Conservation (phyloP, 2,888 invertebrate genomes). For the Glaucopsyche alexis region DNA sequence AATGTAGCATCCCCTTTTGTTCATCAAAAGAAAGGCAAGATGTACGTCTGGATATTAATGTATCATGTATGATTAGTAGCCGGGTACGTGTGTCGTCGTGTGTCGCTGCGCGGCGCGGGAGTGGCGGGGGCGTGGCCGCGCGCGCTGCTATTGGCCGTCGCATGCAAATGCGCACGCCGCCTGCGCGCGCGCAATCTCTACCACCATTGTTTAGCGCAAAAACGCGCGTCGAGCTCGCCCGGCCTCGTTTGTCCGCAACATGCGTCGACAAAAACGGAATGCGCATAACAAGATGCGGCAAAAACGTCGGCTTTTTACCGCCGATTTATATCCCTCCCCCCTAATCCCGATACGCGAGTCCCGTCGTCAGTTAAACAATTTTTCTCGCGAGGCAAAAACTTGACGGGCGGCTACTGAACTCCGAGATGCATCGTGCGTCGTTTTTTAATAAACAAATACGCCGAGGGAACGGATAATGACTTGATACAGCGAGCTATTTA, state of each 20-base stretch:
- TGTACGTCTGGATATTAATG: constrained; percentile 3
- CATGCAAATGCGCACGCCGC: constrained; percentile 68
- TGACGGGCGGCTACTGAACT: constrained; percentile 34
- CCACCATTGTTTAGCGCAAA: constrained; percentile 56
- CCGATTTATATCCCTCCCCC: constrained; percentile 57
- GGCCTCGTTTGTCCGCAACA: constrained; percentile 63
- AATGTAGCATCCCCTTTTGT: background rate
- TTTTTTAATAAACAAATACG: constrained; percentile 32
- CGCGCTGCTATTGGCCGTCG: constrained; percentile 47
- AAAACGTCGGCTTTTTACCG: constrained; percentile 69
- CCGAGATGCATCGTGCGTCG: constrained; percentile 27
- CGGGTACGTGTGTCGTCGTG: constrained; percentile 1
- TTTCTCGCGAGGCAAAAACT: constrained; percentile 37
- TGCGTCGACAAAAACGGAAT: constrained; percentile 64
- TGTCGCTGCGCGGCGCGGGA: constrained; percentile 32
- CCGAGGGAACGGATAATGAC: constrained; percentile 27
- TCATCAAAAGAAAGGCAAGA: constrained; percentile 10
- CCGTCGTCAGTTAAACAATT: constrained; percentile 31
- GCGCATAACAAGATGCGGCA: constrained; percentile 71
- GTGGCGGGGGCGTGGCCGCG: constrained; percentile 45
- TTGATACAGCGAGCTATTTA: constrained; percentile 27
- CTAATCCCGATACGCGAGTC: constrained; percentile 29
- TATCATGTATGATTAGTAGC: constrained; percentile 11
- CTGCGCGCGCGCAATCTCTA: constrained; percentile 58
- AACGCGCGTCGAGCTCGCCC: constrained; percentile 44